These are phyloP conservation scores for Myoxocephalus aenaeus DNA, from an alignment of 2,797 vertebrate genomes.

Conservation along the genomic window DNA sequence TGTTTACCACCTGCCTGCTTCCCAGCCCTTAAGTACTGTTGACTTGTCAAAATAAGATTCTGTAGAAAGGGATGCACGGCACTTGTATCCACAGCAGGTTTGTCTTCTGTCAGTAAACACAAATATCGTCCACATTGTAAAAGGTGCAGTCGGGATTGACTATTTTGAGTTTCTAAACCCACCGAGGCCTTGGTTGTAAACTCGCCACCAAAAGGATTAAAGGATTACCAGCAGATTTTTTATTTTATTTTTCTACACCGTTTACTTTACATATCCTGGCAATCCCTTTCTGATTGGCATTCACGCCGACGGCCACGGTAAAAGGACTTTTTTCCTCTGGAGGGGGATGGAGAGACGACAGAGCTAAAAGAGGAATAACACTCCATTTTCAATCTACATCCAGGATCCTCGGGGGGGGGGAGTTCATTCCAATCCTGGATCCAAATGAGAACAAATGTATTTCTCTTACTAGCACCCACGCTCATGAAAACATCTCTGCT, in stretches of 20 bases:
- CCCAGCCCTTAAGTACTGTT: constrained; percentile 43
- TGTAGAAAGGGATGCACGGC: constrained; percentile 7
- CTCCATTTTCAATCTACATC: constrained; percentile 50
- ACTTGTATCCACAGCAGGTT: constrained; percentile 38
- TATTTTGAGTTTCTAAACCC: constrained; percentile 28
- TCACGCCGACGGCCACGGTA: neutral
- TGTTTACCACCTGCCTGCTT: constrained; percentile 48
- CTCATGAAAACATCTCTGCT: constrained; percentile 46
- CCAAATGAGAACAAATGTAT: constrained; percentile 67
- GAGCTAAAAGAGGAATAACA: constrained; percentile 44
- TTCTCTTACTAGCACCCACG: constrained; percentile 40
- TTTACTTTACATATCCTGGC: constrained; percentile 23
- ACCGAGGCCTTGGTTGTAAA: constrained; percentile 42
- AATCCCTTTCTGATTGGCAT: constrained; percentile 42
- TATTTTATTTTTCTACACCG: neutral
- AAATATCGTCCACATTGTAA: constrained; percentile 24
- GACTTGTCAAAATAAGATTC: constrained; percentile 40
- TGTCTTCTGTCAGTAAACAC: constrained; percentile 43
- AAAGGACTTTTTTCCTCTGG: constrained; percentile 26
- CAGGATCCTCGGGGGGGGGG: constrained; percentile 31
- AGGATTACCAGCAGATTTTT: constrained; percentile 38
- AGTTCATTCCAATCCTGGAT: constrained; percentile 49
- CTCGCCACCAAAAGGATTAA: constrained; percentile 27
- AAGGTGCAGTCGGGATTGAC: constrained; percentile 37
- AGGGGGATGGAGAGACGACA: constrained; percentile 34